A percentile compares a stretch with the other conserved stretches of the same genome.
Conservation (phyloP, 2,888 invertebrate species). For the Melipona bicolor region DNA sequence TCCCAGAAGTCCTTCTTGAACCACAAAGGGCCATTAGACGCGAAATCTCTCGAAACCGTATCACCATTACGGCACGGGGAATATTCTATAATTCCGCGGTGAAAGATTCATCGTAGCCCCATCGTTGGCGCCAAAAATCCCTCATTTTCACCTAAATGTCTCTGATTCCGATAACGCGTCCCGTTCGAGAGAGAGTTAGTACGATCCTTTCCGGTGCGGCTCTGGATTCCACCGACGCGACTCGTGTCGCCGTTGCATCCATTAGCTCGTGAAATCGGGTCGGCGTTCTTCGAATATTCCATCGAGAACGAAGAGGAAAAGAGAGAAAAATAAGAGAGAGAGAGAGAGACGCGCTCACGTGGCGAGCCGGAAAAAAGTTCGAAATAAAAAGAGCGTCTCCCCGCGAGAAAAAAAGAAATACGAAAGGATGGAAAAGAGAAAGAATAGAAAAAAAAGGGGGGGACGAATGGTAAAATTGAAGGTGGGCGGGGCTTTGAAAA, state of each 20-base stretch:
- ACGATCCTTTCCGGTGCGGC: neutral
- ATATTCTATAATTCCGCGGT: neutral
- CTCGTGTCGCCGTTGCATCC: conserved; percentile 19
- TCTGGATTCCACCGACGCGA: conserved; percentile 4
- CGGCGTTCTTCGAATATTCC: conserved; percentile 2
- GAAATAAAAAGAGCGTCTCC: neutral
- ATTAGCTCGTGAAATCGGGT: conserved; percentile 40
- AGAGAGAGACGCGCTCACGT: too few relatives aligned
- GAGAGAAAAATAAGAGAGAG: neutral
- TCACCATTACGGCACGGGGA: conserved; percentile 1
- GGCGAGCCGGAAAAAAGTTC: neutral
- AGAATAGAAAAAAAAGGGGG: neutral
- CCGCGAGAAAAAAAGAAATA: neutral
- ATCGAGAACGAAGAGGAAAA: neutral
- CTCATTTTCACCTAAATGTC: neutral
- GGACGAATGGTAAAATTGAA: neutral
- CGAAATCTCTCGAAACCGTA: conserved; percentile 9
- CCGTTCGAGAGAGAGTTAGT: neutral
- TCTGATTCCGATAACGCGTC: neutral
- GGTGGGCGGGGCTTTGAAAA: neutral
- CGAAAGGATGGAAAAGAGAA: neutral
- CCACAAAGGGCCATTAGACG: neutral
- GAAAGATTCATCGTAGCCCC: conserved; percentile 11
- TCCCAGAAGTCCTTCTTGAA: neutral
- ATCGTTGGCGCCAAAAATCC: conserved; percentile 12